Base-by-base conservation (phyloP, 2,888 invertebrate genomes). In the Oscheius sp. region DNA sequence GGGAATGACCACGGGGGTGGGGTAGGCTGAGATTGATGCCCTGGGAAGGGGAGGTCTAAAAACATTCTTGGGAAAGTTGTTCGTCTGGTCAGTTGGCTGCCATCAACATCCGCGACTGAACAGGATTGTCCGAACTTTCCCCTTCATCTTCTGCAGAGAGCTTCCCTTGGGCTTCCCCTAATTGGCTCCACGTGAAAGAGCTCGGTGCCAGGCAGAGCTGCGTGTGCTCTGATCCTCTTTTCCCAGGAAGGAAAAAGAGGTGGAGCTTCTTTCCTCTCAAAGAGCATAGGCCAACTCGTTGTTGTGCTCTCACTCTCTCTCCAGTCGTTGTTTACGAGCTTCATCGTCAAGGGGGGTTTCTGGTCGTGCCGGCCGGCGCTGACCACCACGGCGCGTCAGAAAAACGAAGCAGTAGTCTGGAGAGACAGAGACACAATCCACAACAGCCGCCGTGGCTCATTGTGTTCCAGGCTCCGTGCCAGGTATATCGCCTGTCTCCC, bases 241-340 rank as follows among this genome's bases (percentile, higher is more conserved):
- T 5, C 48, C 48, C 17, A 25, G 23, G 20, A 17, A 48, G 23
- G 25, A 25, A 25, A 12, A 15, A 48, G 23, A 5, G 23, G 48
- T 48, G 17, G 48, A 17, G 4, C 42, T 42, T 48, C 25, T 31
- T 34, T 34, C 12, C 55, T 23, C 50, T 17, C 50, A 23, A 25
- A 50, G 50, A 15, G 27, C 52, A 27, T 20, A 10, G 52, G 12
- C 29, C 52, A 15, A 25, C 52, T 25, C 52, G 52, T 52, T 25
- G 20, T 52, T 25, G 52, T 20, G 23, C 52, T 52, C 27, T n/a
- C 52, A 6, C 52, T n/a, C n/a, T n/a, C n/a, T n/a, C n/a, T n/a
- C n/a, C n/a, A n/a, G n/a, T n/a, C n/a, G n/a, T 37, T 61, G 61
- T 61, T 61, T 61, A 42, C 61, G 61, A 29, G 42, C 61, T 61